Percentiles rank a stretch among this genome's conserved stretches.
Conservation (phyloP, 2,797 vertebrate genomes). For the Rhinogobio ventralis region DNA sequence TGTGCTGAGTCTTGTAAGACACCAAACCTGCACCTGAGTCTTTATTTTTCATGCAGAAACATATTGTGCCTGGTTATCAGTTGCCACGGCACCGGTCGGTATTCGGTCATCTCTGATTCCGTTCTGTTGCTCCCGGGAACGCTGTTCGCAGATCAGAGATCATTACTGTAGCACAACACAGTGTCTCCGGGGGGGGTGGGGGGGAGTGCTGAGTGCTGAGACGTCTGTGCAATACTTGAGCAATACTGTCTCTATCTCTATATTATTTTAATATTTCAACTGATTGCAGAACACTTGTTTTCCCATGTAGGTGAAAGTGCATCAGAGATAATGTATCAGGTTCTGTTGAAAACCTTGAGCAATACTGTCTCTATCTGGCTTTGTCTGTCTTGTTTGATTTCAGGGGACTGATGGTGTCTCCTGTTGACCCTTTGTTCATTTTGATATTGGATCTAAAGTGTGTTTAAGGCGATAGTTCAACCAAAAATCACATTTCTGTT, state of each 20-base stretch:
- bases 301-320: constrained; percentile 37
- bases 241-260: no score
- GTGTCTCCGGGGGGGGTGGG: neutral
- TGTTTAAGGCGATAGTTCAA: neutral
- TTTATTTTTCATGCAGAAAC: neutral
- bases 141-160: constrained; percentile 3
- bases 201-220: no score
- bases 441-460: neutral
- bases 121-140: neutral
- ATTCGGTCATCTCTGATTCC: neutral
- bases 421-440: constrained; percentile 17
- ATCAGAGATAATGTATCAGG: constrained; percentile 19
- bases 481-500: neutral
- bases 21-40: neutral
- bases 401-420: neutral
- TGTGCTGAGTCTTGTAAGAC: neutral
- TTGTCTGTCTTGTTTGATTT: constrained; percentile 1
- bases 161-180: constrained; percentile 26
- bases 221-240: neutral
- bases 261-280: constrained; percentile 25
- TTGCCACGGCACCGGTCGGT: neutral
- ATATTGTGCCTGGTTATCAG: neutral
- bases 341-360: constrained; percentile 22
- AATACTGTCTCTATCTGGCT: neutral
- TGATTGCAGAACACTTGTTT: constrained; percentile 34